Base-by-base conservation (phyloP, 1,140 invertebrate species). In the Latrodectus geometricus region DNA sequence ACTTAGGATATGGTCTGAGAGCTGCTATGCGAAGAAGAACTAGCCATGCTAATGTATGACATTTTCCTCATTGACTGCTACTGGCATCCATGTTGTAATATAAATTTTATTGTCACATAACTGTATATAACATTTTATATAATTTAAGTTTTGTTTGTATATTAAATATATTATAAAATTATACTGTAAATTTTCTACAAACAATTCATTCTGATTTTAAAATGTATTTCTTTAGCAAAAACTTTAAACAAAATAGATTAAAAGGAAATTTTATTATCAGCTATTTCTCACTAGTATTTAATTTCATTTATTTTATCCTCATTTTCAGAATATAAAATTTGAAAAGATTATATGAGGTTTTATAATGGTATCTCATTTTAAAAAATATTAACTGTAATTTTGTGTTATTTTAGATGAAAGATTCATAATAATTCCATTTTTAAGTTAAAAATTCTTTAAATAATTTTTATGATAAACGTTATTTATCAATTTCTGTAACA, bases 21-120 rank as follows among this genome's bases (percentile, higher is more conserved):
- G 87, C 88, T 54, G 88, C 86, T 20, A 89, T 88, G 88, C 50
- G 88, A 17, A 56, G 88, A 74, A 85, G 88, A 21, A 85, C 88
- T n/a, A 88, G 88, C 75, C 88, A 89, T 74, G 85, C 76, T 65
- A 86, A 86, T 56, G 83, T 86, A 15, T 84, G 82, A 84, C 4
- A 52, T 11, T 48, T 7, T 15, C n/a, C 15, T 20, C 72, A 20
- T 50, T 20, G 17, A 74, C n/a, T 74, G 8, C 11, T 61, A 14
- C 54, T 11, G 11, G 54, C 54, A 61, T 61, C 17, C 54, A 61
- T 61, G 11, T 14, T 61, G 54, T 61, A 61, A 61, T 14, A 61
- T 61, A 61, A 11, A 17, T 61, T 61, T 17, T 61, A 61, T 14
- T 61, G 54, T 61, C 54, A 61, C 17, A 61, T 61, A 17, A 61